Conservation (phyloP, 2,797 vertebrate species). For the Amphiprion clarkii region DNA sequence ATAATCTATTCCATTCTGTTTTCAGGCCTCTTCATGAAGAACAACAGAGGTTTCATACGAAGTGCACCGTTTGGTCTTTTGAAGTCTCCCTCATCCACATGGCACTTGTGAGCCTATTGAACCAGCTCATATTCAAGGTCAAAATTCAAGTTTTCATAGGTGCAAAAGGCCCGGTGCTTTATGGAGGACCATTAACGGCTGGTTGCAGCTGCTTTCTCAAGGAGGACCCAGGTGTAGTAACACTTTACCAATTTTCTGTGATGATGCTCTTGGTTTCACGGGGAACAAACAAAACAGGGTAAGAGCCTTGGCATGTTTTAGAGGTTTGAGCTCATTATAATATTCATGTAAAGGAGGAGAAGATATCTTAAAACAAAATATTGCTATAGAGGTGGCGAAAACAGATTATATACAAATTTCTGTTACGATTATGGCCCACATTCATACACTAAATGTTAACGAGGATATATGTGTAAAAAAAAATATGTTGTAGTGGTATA, state of each 20-base stretch:
- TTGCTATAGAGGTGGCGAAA: neutral
- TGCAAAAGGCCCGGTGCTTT: constrained; percentile 59
- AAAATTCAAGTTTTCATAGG: constrained; percentile 61
- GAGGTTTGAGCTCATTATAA: constrained; percentile 8
- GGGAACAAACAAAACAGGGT: constrained; percentile 45
- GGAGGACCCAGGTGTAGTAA: constrained; percentile 83
- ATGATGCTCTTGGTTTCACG: constrained; percentile 66
- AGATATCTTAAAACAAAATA: neutral
- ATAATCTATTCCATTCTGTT: constrained; percentile 2
- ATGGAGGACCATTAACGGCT: constrained; percentile 74
- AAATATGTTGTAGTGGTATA: too few relatives aligned
- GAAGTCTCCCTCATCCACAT: constrained; percentile 55
- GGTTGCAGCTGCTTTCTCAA: constrained; percentile 71
- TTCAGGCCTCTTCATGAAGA: constrained; percentile 30
- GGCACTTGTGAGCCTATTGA: constrained; percentile 44
- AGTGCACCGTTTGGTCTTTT: constrained; percentile 51
- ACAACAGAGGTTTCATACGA: constrained; percentile 31
- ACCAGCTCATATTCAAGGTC: constrained; percentile 59
- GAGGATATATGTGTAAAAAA: too few relatives aligned
- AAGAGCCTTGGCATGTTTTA: constrained; percentile 41
- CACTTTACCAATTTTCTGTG: constrained; percentile 77
- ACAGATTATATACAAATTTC: too few relatives aligned
- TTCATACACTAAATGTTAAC: too few relatives aligned
- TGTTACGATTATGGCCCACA: too few relatives aligned
- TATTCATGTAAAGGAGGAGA: constrained; percentile 19